Conservation (phyloP, 2,797 vertebrate genomes). For the Bufotes viridis region DNA sequence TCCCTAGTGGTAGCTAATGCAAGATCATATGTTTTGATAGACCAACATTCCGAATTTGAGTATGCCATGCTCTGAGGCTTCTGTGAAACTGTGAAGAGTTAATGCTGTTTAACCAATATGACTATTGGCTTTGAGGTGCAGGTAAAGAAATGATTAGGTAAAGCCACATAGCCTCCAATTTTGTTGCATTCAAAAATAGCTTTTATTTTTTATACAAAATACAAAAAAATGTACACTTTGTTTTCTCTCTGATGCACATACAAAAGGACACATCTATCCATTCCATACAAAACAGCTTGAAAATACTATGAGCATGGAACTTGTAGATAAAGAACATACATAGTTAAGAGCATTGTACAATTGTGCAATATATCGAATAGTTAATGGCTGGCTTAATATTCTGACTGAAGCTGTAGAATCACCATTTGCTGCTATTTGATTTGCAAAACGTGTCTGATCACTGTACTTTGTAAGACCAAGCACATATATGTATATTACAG, state of each 20-base stretch:
- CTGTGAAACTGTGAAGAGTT: too few relatives aligned
- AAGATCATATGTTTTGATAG: too few relatives aligned
- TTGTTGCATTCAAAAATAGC: slow-evolving; percentile 66
- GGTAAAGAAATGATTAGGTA: neutral
- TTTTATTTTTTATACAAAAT: slow-evolving; percentile 84
- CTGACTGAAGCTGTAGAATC: slow-evolving; percentile 40
- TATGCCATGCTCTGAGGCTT: too few relatives aligned
- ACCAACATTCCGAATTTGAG: too few relatives aligned
- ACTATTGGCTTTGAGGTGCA: neutral
- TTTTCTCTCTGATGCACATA: slow-evolving; percentile 69
- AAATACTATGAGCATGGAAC: slow-evolving; percentile 46
- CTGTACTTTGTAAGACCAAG: slow-evolving; percentile 34
- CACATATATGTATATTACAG: slow-evolving; percentile 39
- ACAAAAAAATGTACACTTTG: slow-evolving; percentile 83
- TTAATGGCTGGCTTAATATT: slow-evolving; percentile 31
- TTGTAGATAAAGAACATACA: slow-evolving; percentile 28
- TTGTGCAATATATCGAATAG: slow-evolving; percentile 46
- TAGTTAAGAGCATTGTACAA: slow-evolving; percentile 45
- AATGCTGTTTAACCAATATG: too few relatives aligned
- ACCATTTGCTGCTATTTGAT: slow-evolving; percentile 20
- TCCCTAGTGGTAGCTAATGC: too few relatives aligned
- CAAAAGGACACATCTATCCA: slow-evolving; percentile 61
- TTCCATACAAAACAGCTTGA: slow-evolving; percentile 48
- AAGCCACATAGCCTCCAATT: neutral
- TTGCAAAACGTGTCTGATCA: slow-evolving; percentile 5